Evolutionary conservation across 2,888 invertebrate species (phyloP), one percentile per base, ranked within the genome.

Genomic region (Watsonalla binaria): DNA sequence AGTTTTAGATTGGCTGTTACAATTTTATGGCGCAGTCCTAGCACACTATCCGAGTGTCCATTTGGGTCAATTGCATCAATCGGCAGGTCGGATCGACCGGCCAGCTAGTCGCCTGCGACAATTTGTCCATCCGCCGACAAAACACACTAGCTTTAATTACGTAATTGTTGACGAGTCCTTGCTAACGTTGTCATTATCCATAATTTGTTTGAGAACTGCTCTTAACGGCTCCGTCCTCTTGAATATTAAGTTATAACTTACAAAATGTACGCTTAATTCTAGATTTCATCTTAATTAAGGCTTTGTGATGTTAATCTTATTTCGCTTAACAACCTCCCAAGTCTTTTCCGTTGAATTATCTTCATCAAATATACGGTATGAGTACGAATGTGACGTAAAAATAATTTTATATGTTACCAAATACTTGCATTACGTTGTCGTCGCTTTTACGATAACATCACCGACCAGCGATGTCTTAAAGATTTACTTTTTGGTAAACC

Each of bases 21-120:
- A 60, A 61, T 61, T 75, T 71, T 72, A 77, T 72, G 69, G 70
- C 66, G 59, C 57, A 61, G 62, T 74, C 64, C 49, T 49, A 49
- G 49, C 13, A 49, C 37, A 49, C 70, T 73, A 72, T 71, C 68
- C 71, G 62, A 60, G 61, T 62, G 64, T 73, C 68, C 76, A 80
- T 83, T 80, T 76, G 65, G 80, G 79, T 81, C 82, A 80, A 77
- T 77, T 80, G 78, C 75, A 73, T 73, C 73, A 76, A 76, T 77
- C 72, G 67, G 62, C 68, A 68, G 71, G 68, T 77, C 71, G 70
- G 65, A 61, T 62, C 58, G 56, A 62, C 70, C 71, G 72, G 74
- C 74, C 72, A 61, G 63, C 61, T 60, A 52, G 58, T 56, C 47
- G 47, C 14, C 35, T 55, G 35, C 37, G 62, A 60, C 60, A 55